Conservation (phyloP, 2,888 invertebrate species). For the Drosophila cognata region DNA sequence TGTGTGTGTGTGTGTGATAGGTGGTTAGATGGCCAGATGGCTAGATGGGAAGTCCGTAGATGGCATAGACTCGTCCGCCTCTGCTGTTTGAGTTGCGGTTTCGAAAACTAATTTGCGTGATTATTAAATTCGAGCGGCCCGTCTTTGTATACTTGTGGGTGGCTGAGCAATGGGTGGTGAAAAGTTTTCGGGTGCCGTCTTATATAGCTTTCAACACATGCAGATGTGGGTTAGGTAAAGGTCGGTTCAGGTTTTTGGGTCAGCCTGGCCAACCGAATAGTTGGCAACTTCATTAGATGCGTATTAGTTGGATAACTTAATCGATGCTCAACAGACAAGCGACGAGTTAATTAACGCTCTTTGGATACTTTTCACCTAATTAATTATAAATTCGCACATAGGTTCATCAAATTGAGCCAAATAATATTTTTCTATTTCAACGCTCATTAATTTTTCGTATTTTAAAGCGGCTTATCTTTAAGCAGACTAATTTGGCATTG, state of each 20-base stretch:
- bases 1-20: constrained; percentile 40
- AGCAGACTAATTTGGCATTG: background rate
- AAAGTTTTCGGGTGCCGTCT: constrained; percentile 45
- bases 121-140: constrained; percentile 65
- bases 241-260: constrained; percentile 8
- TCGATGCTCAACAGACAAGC: constrained; percentile 48
- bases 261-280: background rate
- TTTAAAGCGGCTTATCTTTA: background rate
- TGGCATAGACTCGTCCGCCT: constrained; percentile 22
- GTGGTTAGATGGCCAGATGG: constrained; percentile 26
- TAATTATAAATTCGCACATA: constrained; percentile 10
- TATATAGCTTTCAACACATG: constrained; percentile 45
- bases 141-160: constrained; percentile 1
- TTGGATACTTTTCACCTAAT: constrained; percentile 23
- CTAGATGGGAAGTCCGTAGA: constrained; percentile 4
- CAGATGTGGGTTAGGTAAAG: constrained; percentile 46
- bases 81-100: constrained; percentile 66
- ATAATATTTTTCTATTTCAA: background rate
- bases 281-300: constrained; percentile 65
- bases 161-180: constrained; percentile 1
- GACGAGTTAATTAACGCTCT: constrained; percentile 42
- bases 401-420: background rate
- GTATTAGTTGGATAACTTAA: constrained; percentile 60
- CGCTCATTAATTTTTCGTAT: background rate
- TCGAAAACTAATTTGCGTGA: constrained; percentile 77